phyloP scores from a whole-genome alignment of 2,797 vertebrate genomes.

The Mastacembelus armatus region DNA sequence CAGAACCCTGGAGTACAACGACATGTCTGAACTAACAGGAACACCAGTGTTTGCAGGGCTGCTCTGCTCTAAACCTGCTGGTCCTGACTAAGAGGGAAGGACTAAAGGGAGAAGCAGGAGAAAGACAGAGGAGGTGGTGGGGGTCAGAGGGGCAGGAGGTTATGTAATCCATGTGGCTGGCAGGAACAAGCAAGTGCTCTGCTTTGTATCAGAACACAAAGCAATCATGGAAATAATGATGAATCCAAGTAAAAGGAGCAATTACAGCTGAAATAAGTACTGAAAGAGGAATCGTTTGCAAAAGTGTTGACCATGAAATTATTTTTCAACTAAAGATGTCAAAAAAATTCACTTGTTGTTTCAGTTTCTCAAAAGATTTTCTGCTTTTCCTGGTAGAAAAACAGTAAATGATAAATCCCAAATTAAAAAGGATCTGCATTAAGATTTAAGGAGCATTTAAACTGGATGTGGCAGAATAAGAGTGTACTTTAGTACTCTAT shows the following conservation, averaged over 20 bases:
- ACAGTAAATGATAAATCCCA: too few relatives aligned
- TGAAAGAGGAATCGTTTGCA: too few relatives aligned
- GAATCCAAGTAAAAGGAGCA: neutral
- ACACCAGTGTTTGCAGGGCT: neutral
- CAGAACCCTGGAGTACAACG: neutral
- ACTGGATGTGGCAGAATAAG: too few relatives aligned
- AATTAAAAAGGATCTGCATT: too few relatives aligned
- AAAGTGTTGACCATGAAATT: too few relatives aligned
- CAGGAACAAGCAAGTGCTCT: slow-evolving; percentile 27
- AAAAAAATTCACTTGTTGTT: too few relatives aligned
- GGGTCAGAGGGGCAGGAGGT: slow-evolving; percentile 17
- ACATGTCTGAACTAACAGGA: neutral
- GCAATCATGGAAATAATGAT: neutral
- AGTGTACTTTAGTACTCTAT: too few relatives aligned
- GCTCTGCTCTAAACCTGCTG: slow-evolving; percentile 9
- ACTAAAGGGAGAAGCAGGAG: slow-evolving; percentile 26
- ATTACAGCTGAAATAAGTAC: neutral
- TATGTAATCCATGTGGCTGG: slow-evolving; percentile 53
- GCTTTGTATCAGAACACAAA: slow-evolving; percentile 14
- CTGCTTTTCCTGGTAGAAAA: too few relatives aligned
- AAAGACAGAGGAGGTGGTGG: slow-evolving; percentile 19
- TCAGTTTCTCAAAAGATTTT: too few relatives aligned
- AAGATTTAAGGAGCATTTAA: too few relatives aligned
- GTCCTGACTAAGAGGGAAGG: slow-evolving; percentile 15
- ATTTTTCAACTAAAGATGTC: too few relatives aligned